Evolutionary conservation across 2,888 invertebrate species (phyloP).

Genomic region (Argyresthia albistria): DNA sequence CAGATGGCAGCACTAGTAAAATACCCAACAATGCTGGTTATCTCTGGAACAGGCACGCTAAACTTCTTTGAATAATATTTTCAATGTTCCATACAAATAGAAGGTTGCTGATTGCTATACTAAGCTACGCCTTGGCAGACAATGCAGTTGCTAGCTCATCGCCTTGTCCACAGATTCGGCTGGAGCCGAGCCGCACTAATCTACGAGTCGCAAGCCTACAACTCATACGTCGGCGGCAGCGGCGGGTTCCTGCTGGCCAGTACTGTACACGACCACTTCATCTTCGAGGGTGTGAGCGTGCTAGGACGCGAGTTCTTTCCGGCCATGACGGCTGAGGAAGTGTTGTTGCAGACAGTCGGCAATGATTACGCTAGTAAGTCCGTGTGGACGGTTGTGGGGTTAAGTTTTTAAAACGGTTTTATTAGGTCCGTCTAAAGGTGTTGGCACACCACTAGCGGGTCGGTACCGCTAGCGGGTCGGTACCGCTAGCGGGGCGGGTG

Average conservation of each 20-base stretch:
- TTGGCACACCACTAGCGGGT: too few species aligned
- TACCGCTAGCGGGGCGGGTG: too few species aligned
- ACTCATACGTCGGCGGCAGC: conserved; percentile 75
- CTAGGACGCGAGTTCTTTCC: conserved; percentile 44
- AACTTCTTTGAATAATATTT: too few species aligned
- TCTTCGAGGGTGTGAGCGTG: conserved; percentile 31
- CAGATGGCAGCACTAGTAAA: conserved; percentile 28
- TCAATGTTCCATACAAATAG: too few species aligned
- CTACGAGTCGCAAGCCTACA: conserved; percentile 82
- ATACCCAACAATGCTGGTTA: neutral
- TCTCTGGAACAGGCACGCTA: too few species aligned
- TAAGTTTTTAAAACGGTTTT: neutral
- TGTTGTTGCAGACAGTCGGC: conserved; percentile 60
- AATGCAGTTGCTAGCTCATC: conserved; percentile 3
- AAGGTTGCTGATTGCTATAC: too few species aligned
- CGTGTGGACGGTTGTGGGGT: conserved; percentile 5
- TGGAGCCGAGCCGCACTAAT: conserved; percentile 83
- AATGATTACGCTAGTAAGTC: conserved; percentile 71
- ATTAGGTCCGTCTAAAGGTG: too few species aligned
- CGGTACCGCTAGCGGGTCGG: too few species aligned
- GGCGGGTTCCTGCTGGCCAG: conserved; percentile 86
- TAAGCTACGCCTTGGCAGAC: too few species aligned
- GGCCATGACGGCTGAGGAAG: conserved; percentile 56
- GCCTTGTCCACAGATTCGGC: conserved; percentile 67
- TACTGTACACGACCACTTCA: conserved; percentile 76